Base-by-base conservation (phyloP, 2,797 vertebrate species). In the Scleropages formosus region DNA sequence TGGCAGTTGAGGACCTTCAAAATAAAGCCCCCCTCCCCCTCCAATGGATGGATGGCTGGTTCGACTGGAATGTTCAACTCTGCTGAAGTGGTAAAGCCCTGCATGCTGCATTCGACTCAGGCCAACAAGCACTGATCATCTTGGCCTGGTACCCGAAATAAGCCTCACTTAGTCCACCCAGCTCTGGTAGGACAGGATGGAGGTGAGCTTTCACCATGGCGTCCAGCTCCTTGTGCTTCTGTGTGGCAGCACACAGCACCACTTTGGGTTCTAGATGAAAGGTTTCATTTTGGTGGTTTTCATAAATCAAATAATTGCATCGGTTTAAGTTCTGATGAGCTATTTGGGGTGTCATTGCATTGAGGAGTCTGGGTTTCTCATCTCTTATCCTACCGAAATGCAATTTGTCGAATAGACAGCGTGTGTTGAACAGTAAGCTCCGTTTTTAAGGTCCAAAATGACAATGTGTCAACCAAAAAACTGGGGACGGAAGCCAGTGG, bases 41-140 rank as follows among this genome's bases (percentile, higher is more conserved):
- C 31, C 31, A 6, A 2, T 6, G 31, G 39, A 6, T 6, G 31
- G 39, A 6, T 6, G 31, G 31, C 31, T n/a, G 6, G 31, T 39
- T 39, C 39, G 31, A 39, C 39, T 31, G 6, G 31, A 6, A 39
- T 31, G 2, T 6, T 39, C 31, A n/a, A n/a, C n/a, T n/a, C n/a
- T 78, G 80, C 80, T 85, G 78, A 82, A 39, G 80, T 84, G 80
- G 79, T 76, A 78, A 85, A 81, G 83, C 84, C 82, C 56, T 82
- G 86, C 85, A 85, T 88, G 82, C 88, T 88, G 87, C 82, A 79
- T 78, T 79, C 81, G 83, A 44, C 84, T 84, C 80, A 84, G 85
- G 81, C 80, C 71, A 31, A n/a, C 18, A 44, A 47, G 56, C 58
- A 44, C 58, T 72, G 58, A 61, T 31, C 71, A 60, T 18, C 31